phyloP scores from a whole-genome alignment of 2,888 invertebrate genomes.

The Eristalis pertinax region DNA sequence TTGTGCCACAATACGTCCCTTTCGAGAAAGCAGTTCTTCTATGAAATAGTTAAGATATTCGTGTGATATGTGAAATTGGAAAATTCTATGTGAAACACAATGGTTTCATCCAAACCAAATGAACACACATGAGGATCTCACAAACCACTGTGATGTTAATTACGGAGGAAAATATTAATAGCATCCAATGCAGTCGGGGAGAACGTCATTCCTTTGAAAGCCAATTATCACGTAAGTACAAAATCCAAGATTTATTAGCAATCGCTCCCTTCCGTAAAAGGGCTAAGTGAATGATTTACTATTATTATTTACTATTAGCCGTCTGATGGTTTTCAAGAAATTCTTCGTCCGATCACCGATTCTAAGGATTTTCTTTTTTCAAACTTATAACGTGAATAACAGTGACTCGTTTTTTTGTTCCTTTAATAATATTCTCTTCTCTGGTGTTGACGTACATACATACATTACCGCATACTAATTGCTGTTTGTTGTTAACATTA shows the following conservation, averaged over 20 bases:
- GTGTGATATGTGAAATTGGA: constrained; percentile 58
- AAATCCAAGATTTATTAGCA: constrained; percentile 51
- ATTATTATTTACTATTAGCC: constrained; percentile 30
- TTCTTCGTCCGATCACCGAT: constrained; percentile 6
- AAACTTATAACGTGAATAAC: background rate
- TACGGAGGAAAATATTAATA: constrained; percentile 38
- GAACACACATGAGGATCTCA: background rate
- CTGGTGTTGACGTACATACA: too few relatives aligned
- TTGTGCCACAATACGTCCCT: constrained; percentile 2
- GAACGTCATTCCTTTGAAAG: constrained; percentile 46
- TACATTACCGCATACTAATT: too few relatives aligned
- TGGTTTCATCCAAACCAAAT: background rate
- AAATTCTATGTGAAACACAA: background rate
- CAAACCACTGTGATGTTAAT: constrained; percentile 53
- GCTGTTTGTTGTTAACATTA: too few relatives aligned
- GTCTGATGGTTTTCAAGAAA: background rate
- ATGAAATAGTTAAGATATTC: background rate
- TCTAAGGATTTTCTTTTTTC: background rate
- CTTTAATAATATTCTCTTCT: background rate
- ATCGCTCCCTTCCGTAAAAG: constrained; percentile 23
- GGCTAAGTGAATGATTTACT: constrained; percentile 34
- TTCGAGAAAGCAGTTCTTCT: background rate
- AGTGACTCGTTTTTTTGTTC: background rate
- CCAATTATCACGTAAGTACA: constrained; percentile 66
- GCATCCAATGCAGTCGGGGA: constrained; percentile 25